A percentile compares a stretch with the other conserved stretches of the same genome.
Evolutionary conservation across 2,113 vertebrate species (phyloP).

Genomic region (Paratilapia polleni): DNA sequence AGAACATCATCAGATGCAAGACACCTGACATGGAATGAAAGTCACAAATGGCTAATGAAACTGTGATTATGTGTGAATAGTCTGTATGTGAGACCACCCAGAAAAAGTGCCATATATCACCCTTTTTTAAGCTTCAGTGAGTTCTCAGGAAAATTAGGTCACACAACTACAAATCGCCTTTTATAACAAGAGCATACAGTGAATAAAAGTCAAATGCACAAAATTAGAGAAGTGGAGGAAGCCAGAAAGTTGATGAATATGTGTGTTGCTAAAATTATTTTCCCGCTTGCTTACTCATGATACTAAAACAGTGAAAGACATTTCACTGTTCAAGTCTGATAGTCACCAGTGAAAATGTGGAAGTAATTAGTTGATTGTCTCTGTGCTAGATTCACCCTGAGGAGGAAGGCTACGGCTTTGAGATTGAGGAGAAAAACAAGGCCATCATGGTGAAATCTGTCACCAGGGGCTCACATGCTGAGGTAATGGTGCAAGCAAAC

Average conservation of each 20-base stretch:
- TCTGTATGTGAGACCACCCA: conserved; percentile 10
- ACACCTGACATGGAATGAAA: conserved; percentile 36
- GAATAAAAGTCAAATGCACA: not conserved
- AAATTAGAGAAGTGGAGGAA: not conserved
- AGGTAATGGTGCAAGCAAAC: conserved; percentile 81
- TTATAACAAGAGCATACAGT: not conserved
- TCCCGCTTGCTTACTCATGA: not conserved
- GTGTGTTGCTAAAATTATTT: not conserved
- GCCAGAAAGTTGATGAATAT: not conserved
- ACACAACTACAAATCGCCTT: not conserved
- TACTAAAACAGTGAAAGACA: not conserved
- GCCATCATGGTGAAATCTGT: conserved; percentile 92
- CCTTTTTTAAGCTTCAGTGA: not conserved
- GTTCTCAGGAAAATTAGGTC: not conserved
- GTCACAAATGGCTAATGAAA: conserved; percentile 8
- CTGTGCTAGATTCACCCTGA: conserved; percentile 89
- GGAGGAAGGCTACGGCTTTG: conserved; percentile 96
- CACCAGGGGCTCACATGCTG: conserved; percentile 90
- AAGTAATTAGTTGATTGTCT: conserved; percentile 22
- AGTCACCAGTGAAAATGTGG: conserved; percentile 4
- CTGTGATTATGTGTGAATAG: not conserved
- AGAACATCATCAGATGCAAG: conserved; percentile 5
- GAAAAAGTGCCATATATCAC: not conserved
- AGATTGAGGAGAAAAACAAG: conserved; percentile 98
- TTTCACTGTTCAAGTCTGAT: not conserved